Percentiles rank a stretch among this genome's conserved stretches.
Evolutionary conservation across 1,140 invertebrate species (phyloP).

Genomic region (Tachypleus tridentatus): DNA sequence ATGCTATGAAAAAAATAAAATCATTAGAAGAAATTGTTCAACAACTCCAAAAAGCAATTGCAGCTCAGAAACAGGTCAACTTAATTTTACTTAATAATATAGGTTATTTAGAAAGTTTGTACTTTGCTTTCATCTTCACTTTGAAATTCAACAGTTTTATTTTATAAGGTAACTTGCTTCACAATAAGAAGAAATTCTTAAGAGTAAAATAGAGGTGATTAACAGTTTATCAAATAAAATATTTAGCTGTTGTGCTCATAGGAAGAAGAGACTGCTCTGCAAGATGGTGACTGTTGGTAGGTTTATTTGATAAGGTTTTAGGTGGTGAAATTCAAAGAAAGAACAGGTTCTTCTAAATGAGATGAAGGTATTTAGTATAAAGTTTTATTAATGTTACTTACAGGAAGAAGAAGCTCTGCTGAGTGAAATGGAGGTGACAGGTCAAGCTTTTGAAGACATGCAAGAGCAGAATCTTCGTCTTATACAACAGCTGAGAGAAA

Average conservation of each 20-base stretch:
- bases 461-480: slow-evolving; percentile 95
- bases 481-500: slow-evolving; percentile 90
- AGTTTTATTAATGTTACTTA: slow-evolving; percentile 4
- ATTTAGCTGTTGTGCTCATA: too few species aligned
- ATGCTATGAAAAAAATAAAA: slow-evolving; percentile 86
- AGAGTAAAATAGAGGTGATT: too few species aligned
- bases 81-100: not conserved
- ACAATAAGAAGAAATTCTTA: too few species aligned
- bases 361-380: too few species aligned
- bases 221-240: too few species aligned
- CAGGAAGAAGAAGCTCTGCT: slow-evolving; percentile 92
- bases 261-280: too few species aligned
- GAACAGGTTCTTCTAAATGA: too few species aligned
- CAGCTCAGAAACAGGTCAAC: slow-evolving; percentile 59
- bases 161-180: too few species aligned
- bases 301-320: too few species aligned
- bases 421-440: slow-evolving; percentile 98
- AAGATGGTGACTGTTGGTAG: too few species aligned
- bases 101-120: slow-evolving; percentile 6
- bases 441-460: slow-evolving; percentile 98
- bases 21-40: slow-evolving; percentile 74
- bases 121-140: slow-evolving; percentile 3
- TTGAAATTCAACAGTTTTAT: too few species aligned
- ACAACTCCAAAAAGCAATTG: slow-evolving; percentile 41
- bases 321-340: too few species aligned